Base-by-base conservation (phyloP, 2,113 vertebrate genomes). In the Ursus arctos region DNA sequence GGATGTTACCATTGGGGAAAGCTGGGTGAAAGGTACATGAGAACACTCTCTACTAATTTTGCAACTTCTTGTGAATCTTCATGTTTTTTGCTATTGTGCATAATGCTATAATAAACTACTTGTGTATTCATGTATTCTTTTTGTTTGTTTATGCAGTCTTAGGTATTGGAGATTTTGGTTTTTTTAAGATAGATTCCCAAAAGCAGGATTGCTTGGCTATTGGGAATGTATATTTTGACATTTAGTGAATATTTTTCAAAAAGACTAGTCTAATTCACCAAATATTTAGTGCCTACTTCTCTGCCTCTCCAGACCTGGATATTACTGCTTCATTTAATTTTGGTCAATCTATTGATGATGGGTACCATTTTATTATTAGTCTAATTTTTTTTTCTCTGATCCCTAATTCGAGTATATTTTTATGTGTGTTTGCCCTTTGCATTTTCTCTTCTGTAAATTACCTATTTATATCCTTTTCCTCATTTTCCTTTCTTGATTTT, bases 401-500 rank as follows among this genome's bases (percentile, higher is more conserved):
- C 21, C 53, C 8, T 81, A 82, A 92, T 82, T 82, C 82, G 59
- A 83, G 53, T 83, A 67, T 13, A 65, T 83, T 91, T 95, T 77
- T 88, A 53, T 63, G 2, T 89, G 7, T 84, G 33, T 59, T 94
- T 94, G 1, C 83, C 19, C 13, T n/a, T 91, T 93, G 4, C 18
- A 71, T 83, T 88, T 97, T 94, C 43, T 69, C 33, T 91, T 91
- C 76, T 47, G 26, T 77, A 91, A 79, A 49, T 79, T 83, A 1
- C 43, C 59, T 88, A 21, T 94, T 91, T 79, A 49, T 91, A 71
- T 71, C 83, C 31, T 79, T 51, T 88, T 11, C 51, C 24, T 40
- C 11, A 51, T 91, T 97, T 94, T 87, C 40, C 49, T 87, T 67
- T 72, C 72, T 83, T 72, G 8, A 40, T 57, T 94, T 94, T 15